These are phyloP conservation scores for Lagocephalus sceleratus DNA, from an alignment of 2,797 vertebrate genomes.

Conservation along the genomic window DNA sequence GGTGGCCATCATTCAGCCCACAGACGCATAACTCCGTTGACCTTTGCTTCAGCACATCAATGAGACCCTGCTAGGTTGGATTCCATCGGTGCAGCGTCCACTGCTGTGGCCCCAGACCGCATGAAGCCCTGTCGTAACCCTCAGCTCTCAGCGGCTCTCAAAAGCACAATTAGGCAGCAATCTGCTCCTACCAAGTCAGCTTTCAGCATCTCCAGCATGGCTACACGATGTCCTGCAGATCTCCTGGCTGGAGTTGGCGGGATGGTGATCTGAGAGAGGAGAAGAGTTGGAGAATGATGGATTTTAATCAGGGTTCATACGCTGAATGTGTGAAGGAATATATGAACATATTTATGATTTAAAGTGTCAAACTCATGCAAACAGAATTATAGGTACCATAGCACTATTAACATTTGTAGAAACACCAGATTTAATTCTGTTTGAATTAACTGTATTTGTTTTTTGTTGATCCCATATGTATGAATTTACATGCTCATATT, in stretches of 20 bases:
- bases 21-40: constrained; percentile 52
- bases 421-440: no score
- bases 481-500: no score
- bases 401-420: no score
- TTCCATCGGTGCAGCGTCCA: constrained; percentile 48
- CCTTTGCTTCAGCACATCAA: constrained; percentile 62
- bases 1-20: constrained; percentile 46
- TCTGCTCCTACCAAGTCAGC: constrained; percentile 88
- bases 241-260: constrained; percentile 65
- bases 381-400: no score
- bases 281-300: constrained; percentile 17
- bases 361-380: no score
- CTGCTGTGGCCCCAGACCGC: constrained; percentile 53
- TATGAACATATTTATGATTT: no score
- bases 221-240: constrained; percentile 90
- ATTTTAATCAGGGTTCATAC: no score
- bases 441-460: no score
- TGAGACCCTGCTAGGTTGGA: constrained; percentile 61
- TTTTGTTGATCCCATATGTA: no score
- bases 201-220: constrained; percentile 84
- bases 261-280: constrained; percentile 35
- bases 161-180: constrained; percentile 93
- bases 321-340: no score
- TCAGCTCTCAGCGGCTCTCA: constrained; percentile 70
- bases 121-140: constrained; percentile 51